Base-by-base conservation (phyloP, 2,797 vertebrate genomes). In the Furcifer pardalis region DNA sequence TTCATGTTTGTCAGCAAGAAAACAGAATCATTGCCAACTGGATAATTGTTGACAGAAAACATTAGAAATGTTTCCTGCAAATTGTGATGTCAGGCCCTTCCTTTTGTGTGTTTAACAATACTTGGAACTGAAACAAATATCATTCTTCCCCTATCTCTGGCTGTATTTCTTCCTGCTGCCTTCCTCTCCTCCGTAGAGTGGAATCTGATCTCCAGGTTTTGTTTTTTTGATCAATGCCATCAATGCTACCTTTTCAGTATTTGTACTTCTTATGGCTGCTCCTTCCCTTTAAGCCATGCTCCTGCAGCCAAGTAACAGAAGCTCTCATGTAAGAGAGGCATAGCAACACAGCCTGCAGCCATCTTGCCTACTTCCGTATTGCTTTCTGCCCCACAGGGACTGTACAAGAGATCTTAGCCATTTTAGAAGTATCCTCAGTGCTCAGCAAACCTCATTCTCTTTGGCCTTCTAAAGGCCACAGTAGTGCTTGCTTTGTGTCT, bases 1-100 rank as follows among this genome's bases (percentile, higher is more conserved):
- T 17, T 82, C 0, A 3, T 13, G 62, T 2, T 4, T 15, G 7
- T 0, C 3, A 0, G 0, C 27, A 13, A 37, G 23, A 86, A 49
- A 37, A 62, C 37, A 23, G 27, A 49, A 17, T n/a, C n/a, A n/a
- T n/a, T n/a, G n/a, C n/a, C 63, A 32, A 25, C 63, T 40, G 44
- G 59, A 59, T 56, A 25, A n/a, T 1, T 77, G 0, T 40, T 76
- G 1, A 5, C n/a, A 44, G 19, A 13, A 32, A 35, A 65, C 44
- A 15, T 81, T 46, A 4, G 1, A 32, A 40, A 3, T 12, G 2
- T 1, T 12, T 68, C 17, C 30, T 32, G 17, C 30, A 23, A 83
- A 76, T 3, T 21, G 19, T 1, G 13, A 1, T 9, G 23, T 25
- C 12, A 40, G 25, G 19, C 30, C 32, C 46, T 56, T 23, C 35